Percentiles rank a stretch among this genome's conserved stretches.
These are phyloP conservation scores for Ceyx margarethae DNA, from an alignment of 2,113 vertebrate genomes.

Conservation along the genomic window DNA sequence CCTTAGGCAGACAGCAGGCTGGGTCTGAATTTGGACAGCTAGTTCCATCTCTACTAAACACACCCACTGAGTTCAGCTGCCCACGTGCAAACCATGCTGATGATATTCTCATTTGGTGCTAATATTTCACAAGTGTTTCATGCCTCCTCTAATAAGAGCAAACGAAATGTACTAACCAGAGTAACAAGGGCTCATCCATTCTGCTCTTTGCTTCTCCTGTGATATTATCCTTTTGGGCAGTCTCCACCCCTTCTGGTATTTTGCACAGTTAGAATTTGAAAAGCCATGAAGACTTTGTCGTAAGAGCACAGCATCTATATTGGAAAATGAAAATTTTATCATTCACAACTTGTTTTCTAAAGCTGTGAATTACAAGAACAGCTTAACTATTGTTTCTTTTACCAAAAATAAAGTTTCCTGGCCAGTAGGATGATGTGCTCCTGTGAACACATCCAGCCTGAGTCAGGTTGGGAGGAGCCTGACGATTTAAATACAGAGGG, in stretches of 20 bases:
- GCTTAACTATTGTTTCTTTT: background rate
- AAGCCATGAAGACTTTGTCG: slow-evolving; percentile 41
- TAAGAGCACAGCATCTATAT: slow-evolving; percentile 67
- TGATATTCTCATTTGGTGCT: slow-evolving; percentile 72
- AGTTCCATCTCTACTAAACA: slow-evolving; percentile 39
- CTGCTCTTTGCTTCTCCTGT: slow-evolving; percentile 74
- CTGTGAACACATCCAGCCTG: slow-evolving; percentile 48
- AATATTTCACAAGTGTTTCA: slow-evolving; percentile 85
- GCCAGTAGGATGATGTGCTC: slow-evolving; percentile 51
- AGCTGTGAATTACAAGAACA: background rate
- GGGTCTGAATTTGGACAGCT: slow-evolving; percentile 53
- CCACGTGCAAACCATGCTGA: slow-evolving; percentile 60
- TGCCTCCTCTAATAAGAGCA: slow-evolving; percentile 77
- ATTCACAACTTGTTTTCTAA: background rate
- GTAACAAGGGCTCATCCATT: slow-evolving; percentile 71
- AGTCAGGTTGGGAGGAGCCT: slow-evolving; percentile 22
- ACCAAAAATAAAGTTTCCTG: background rate
- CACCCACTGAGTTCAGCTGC: slow-evolving; percentile 53
- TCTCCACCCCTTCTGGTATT: slow-evolving; percentile 23
- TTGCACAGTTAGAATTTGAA: background rate
- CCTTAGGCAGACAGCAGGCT: slow-evolving; percentile 37
- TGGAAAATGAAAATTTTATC: background rate
- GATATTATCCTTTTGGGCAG: slow-evolving; percentile 66
- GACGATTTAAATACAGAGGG: background rate
- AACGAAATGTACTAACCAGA: slow-evolving; percentile 74